Evolutionary conservation across 2,888 invertebrate genomes (phyloP).

Genomic region (Acholoe squamosa): DNA sequence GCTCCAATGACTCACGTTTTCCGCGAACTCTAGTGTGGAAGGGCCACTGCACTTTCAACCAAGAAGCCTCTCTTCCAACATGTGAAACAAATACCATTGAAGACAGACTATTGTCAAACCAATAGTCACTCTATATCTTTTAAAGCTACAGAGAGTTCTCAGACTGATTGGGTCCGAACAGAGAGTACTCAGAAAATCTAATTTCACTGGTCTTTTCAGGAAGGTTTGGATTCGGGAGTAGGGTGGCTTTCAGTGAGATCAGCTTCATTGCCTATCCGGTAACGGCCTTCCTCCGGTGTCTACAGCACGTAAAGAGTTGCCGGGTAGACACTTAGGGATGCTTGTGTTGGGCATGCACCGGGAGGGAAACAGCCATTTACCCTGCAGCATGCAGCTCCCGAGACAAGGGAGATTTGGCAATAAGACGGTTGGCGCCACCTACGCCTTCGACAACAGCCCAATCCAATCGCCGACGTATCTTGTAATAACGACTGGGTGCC

Average conservation of each 20-base stretch:
- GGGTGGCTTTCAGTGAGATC: neutral
- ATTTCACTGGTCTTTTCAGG: constrained; percentile 7
- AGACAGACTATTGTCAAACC: no score
- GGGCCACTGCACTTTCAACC: no score
- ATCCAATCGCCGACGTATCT: constrained; percentile 47
- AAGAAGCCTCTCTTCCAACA: no score
- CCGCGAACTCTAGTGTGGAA: no score
- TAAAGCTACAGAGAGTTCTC: neutral
- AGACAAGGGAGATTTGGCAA: constrained; percentile 45
- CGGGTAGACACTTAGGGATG: constrained; percentile 25
- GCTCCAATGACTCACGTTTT: no score
- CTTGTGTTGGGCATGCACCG: constrained; percentile 47
- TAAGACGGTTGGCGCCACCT: constrained; percentile 14
- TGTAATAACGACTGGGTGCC: constrained; percentile 41
- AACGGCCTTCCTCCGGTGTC: constrained; percentile 1
- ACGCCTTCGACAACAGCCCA: constrained; percentile 39
- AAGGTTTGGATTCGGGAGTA: constrained; percentile 12
- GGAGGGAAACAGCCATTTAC: constrained; percentile 39
- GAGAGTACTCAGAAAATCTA: neutral
- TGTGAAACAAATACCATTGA: no score
- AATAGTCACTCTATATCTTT: neutral
- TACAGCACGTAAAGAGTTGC: neutral
- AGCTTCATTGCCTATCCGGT: neutral
- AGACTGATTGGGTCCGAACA: neutral
- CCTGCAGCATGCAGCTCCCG: neutral